Evolutionary conservation across 2,113 vertebrate genomes (phyloP), one percentile per base, ranked within the genome.

Genomic region (Lepus americanus): DNA sequence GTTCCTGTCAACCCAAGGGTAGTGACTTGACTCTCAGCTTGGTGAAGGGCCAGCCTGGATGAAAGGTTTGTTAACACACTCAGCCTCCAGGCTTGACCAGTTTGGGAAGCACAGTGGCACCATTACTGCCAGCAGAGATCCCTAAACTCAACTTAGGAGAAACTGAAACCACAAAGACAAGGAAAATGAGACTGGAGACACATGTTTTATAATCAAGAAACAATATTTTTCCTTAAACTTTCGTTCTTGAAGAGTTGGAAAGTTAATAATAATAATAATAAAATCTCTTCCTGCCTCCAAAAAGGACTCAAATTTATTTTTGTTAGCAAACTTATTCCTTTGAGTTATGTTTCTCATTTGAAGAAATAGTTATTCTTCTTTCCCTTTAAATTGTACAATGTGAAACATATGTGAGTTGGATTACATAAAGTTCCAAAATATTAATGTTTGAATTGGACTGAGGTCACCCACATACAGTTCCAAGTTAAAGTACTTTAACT

Each of bases 351-450:
- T 96, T 95, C 81, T 77, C 29, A 90, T 81, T 86, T 96, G 77
- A 90, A 92, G 81, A 87, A 96, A 92, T 33, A 29, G 81, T 95
- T 90, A 84, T 23, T 90, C 36, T 87, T 77, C 36, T 36, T 89
- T 78, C 63, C 53, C n/a, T 94, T 90, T 92, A 94, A 73, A 81
- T 25, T 77, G 69, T 81, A 66, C 88, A 96, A 96, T 93, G 31
- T 76, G n/a, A 95, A 94, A 85, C 94, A 96, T 96, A 95, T 96
- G 93, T 94, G 67, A 96, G 51, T 49, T 90, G 73, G 53, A 95
- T 94, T 87, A 95, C 51, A 95, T 49, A 64, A 95, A 94, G 49
- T 89, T 83, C 79, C 74, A 51, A 74, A 82, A 95, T 85, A 92
- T 51, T 49, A 94, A 20, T 70, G 78, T 85, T 78, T 92, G 87